Conservation (phyloP, 2,888 invertebrate genomes). For the Dolichomitus sp. region DNA sequence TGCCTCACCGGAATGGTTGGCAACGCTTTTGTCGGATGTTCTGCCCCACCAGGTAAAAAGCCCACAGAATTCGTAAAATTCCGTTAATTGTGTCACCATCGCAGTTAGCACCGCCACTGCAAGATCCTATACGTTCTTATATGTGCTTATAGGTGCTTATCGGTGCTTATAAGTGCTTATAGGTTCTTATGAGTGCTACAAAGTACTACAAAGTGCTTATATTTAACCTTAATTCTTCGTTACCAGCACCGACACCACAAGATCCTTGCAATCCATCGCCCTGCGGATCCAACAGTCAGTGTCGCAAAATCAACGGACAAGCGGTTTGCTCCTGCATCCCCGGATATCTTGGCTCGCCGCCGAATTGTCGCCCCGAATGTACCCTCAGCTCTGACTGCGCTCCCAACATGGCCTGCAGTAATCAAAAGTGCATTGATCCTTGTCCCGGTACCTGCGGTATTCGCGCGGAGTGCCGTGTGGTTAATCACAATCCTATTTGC, state of each 20-base stretch:
- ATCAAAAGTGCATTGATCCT: constrained; percentile 88
- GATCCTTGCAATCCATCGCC: constrained; percentile 90
- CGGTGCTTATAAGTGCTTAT: background rate
- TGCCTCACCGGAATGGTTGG: constrained; percentile 90
- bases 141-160: no score
- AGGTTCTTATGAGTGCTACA: no score
- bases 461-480: constrained; percentile 87
- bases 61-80: background rate
- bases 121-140: no score
- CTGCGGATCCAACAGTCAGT: constrained; percentile 90
- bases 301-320: constrained; percentile 89
- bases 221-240: background rate
- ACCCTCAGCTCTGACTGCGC: constrained; percentile 90
- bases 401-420: constrained; percentile 89
- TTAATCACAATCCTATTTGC: constrained; percentile 87
- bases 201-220: background rate
- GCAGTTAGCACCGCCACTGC: no score
- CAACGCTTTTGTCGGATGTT: constrained; percentile 91
- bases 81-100: background rate
- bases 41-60: constrained; percentile 88
- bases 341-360: constrained; percentile 90
- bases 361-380: constrained; percentile 91
- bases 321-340: constrained; percentile 90
- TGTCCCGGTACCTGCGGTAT: constrained; percentile 87
- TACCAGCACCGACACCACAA: constrained; percentile 68